These are phyloP conservation scores for Isurus oxyrinchus DNA, from an alignment of 2,113 vertebrate species.

Conservation along the genomic window DNA sequence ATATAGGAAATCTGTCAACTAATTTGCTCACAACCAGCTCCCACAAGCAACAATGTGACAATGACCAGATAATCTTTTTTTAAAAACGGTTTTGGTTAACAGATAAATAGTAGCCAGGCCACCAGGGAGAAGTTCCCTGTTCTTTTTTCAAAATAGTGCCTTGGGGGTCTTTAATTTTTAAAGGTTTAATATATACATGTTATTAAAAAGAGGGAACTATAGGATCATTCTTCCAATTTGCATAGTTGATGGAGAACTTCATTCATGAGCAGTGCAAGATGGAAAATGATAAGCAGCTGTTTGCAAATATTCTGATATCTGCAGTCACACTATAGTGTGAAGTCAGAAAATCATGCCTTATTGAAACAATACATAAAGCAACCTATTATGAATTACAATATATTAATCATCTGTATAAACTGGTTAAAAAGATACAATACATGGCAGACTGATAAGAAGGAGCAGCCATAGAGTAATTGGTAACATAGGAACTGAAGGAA, in stretches of 20 bases:
- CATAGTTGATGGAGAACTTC: neutral
- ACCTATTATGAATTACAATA: neutral
- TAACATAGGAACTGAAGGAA: neutral
- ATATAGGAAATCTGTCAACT: neutral
- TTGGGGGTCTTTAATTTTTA: neutral
- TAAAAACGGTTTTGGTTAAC: neutral
- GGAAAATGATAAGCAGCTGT: neutral
- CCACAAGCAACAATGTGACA: too few species aligned
- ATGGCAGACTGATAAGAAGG: neutral
- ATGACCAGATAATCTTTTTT: neutral
- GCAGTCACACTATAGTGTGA: neutral
- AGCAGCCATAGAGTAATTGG: neutral
- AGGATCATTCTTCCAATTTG: neutral
- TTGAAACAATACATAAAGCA: neutral
- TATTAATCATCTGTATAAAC: neutral
- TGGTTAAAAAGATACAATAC: neutral
- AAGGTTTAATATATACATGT: neutral
- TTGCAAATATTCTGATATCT: neutral
- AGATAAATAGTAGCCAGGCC: too few species aligned
- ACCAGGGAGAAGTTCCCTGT: neutral
- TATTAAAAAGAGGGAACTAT: neutral
- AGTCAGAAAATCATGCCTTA: neutral
- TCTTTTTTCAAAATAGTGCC: neutral
- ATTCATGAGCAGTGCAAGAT: neutral
- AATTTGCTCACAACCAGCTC: neutral